Base-by-base conservation (phyloP, 2,797 vertebrate genomes). In the Cottoperca gobio region DNA sequence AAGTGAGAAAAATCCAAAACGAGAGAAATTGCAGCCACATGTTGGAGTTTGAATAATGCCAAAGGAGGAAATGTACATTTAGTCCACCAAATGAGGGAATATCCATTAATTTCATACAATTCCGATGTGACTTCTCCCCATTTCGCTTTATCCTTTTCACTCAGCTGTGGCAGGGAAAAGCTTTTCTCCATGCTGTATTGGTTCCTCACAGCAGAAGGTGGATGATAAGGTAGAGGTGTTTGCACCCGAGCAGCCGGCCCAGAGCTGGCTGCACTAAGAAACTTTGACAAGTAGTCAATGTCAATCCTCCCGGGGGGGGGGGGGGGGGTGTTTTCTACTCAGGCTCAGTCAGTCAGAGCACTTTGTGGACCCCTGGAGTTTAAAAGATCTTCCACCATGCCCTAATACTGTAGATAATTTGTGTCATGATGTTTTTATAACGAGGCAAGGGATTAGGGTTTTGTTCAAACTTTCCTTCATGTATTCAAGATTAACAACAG, bases 371-470 rank as follows among this genome's bases (percentile, higher is more conserved):
- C 79, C 71, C 82, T 73, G 79, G 88, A 87, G 88, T 83, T 90
- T 82, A 81, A 84, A 82, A 66, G 19, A 85, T 86, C 82, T 79
- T 89, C 48, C 76, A 78, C 83, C 69, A 59, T 84, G 76, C 66
- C 68, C 71, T 75, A 81, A 91, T 86, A 84, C 78, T 86, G 80
- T 48, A 86, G 89, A 91, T 92, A 83, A 90, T 91, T 90, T 88
- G 75, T 78, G 71, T 81, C 84, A 86, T 92, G 85, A 90, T 92
- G 91, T 91, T 91, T 92, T 91, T 89, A 83, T 93, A 94, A 92
- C 53, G 66, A 91, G 85, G 78, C 65, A 62, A 74, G 83, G 87
- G 91, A 93, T 90, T 89, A 85, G 61, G 76, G 58, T 75, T 84
- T 73, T 31, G 40, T 82, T 77, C 61, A 23, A 67, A 80, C 71